phyloP scores from a whole-genome alignment of 2,113 vertebrate species.

The Phoenicopterus ruber region DNA sequence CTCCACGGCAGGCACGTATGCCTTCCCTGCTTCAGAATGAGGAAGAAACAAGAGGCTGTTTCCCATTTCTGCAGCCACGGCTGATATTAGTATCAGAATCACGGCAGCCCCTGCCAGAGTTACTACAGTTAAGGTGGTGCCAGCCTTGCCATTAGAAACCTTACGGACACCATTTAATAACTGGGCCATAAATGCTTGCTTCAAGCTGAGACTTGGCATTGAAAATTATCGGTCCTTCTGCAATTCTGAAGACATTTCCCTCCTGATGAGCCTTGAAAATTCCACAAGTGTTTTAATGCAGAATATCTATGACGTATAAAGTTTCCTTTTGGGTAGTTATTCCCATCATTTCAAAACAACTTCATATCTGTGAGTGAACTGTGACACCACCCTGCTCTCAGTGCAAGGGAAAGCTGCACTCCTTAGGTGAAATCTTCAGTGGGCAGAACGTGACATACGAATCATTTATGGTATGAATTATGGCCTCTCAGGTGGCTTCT shows the following conservation, averaged over 20 bases:
- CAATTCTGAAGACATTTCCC: neutral
- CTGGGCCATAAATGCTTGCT: neutral
- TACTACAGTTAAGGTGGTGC: neutral
- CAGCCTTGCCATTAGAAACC: neutral
- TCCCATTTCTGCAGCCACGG: neutral
- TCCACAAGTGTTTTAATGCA: neutral
- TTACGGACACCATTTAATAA: neutral
- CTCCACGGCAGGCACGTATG: neutral
- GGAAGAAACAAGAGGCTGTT: constrained; percentile 28
- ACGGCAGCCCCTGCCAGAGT: neutral
- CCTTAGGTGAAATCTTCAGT: neutral
- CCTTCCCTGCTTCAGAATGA: constrained; percentile 16
- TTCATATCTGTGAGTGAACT: neutral
- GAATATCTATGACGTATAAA: neutral
- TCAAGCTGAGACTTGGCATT: neutral
- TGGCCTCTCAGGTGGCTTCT: neutral
- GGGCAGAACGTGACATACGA: neutral
- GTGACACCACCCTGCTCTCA: neutral
- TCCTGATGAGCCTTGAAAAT: neutral
- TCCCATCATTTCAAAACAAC: neutral
- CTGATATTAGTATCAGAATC: neutral
- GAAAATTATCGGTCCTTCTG: neutral
- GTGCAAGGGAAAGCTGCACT: neutral
- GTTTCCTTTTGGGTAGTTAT: neutral
- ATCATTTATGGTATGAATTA: neutral